These are phyloP conservation scores for Diplazon laetatorius DNA, from an alignment of 2,888 invertebrate genomes.

Conservation along the genomic window DNA sequence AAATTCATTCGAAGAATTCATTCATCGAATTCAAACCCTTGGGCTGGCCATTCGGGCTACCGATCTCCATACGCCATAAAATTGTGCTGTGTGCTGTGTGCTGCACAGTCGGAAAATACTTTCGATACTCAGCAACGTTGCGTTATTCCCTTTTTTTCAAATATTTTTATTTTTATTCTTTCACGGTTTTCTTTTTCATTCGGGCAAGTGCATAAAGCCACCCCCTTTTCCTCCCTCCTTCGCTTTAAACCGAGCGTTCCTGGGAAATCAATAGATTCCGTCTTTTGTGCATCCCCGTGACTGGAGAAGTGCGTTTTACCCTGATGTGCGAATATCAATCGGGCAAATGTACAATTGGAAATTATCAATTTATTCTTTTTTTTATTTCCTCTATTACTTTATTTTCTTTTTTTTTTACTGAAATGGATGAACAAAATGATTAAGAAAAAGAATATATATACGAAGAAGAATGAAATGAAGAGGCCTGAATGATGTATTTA, in stretches of 20 bases:
- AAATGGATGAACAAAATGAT: too few relatives aligned
- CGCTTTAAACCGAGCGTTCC: constrained; percentile 31
- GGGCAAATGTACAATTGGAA: too few relatives aligned
- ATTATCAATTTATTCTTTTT: too few relatives aligned
- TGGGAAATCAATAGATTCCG: constrained; percentile 37
- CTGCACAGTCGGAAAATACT: constrained; percentile 60
- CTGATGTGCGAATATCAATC: too few relatives aligned
- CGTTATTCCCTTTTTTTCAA: constrained; percentile 12
- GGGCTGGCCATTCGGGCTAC: constrained; percentile 28
- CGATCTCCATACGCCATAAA: constrained; percentile 25
- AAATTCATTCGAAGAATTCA: too few relatives aligned
- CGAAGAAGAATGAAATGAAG: too few relatives aligned
- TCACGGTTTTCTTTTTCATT: constrained; percentile 30
- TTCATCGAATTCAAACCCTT: constrained; percentile 12
- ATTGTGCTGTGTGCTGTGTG: constrained; percentile 45
- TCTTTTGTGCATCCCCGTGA: too few relatives aligned
- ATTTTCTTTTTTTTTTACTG: constrained; percentile 60
- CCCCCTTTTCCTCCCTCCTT: too few relatives aligned
- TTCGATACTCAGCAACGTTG: constrained; percentile 41
- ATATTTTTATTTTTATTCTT: background rate
- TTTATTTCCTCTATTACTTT: background rate
- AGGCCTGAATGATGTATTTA: too few relatives aligned
- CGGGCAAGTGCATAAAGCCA: background rate
- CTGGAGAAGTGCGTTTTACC: too few relatives aligned
- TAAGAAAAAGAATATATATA: too few relatives aligned